A percentile compares a stretch with the other conserved stretches of the same genome.
These are phyloP conservation scores for Leucopternis melanops DNA, from an alignment of 2,113 vertebrate species.

Conservation along the genomic window DNA sequence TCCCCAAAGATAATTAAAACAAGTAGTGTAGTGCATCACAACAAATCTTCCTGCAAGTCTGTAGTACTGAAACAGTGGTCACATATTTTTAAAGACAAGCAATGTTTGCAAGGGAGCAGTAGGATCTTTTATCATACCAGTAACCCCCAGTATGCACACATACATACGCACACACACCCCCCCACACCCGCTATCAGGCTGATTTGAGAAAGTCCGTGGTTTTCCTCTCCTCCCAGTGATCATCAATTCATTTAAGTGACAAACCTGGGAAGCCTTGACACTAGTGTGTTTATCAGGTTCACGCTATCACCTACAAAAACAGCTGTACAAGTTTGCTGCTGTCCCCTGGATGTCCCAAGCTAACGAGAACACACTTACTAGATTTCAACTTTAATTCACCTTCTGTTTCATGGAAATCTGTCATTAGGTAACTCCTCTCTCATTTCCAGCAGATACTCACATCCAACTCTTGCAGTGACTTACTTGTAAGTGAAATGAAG, in stretches of 20 bases:
- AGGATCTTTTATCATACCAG: not conserved
- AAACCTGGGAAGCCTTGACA: not conserved
- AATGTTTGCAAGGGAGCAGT: not conserved
- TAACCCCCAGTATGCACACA: not conserved
- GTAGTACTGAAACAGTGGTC: not conserved
- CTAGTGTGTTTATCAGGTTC: not conserved
- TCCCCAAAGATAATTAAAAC: not conserved
- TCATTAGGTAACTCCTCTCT: not conserved
- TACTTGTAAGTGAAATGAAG: not conserved
- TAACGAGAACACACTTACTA: not conserved
- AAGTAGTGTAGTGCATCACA: fast-evolving
- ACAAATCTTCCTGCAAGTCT: too few species aligned
- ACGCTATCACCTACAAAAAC: fast-evolving
- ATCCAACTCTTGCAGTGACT: not conserved
- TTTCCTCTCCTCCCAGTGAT: not conserved
- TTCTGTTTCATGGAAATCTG: not conserved
- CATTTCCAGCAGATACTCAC: not conserved
- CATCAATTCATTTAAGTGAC: not conserved
- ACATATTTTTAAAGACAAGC: not conserved
- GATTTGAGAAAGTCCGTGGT: fast-evolving
- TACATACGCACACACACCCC: too few species aligned
- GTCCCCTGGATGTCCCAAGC: not conserved
- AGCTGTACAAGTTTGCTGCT: not conserved
- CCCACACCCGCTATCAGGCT: fast-evolving
- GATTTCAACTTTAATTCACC: not conserved